These are phyloP conservation scores for Terrapene triunguis DNA, from an alignment of 2,113 vertebrate genomes.

Conservation along the genomic window DNA sequence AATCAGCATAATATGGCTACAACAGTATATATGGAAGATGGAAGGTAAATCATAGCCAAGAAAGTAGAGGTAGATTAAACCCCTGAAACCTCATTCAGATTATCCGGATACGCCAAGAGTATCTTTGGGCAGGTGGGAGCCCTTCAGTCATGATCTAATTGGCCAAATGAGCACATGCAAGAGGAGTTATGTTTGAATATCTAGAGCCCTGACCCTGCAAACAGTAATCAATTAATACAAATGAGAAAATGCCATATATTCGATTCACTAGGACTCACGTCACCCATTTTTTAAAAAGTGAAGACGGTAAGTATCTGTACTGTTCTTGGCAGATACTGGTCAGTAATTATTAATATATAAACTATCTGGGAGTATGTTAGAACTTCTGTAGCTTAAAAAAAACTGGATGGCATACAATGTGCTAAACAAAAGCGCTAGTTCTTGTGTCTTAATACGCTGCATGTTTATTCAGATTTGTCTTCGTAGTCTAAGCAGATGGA, in stretches of 20 bases:
- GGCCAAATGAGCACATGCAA: conserved; percentile 8
- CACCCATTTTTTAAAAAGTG: neutral
- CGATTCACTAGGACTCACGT: neutral
- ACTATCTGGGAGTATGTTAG: neutral
- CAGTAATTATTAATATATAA: conserved; percentile 37
- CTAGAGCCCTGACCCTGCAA: conserved; percentile 15
- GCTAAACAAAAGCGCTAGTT: conserved; percentile 36
- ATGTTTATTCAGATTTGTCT: conserved; percentile 36
- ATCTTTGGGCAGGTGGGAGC: neutral
- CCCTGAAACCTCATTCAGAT: neutral
- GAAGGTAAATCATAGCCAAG: conserved; percentile 14
- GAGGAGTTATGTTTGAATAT: conserved; percentile 9
- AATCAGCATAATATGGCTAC: rapidly evolving
- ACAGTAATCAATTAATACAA: conserved; percentile 3
- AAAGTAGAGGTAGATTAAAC: neutral
- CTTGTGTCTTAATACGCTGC: conserved; percentile 44
- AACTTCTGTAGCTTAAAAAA: conserved; percentile 13
- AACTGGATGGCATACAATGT: conserved; percentile 1
- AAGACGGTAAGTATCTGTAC: neutral
- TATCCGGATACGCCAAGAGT: neutral
- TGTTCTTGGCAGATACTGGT: neutral
- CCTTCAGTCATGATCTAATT: neutral
- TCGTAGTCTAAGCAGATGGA: conserved; percentile 63
- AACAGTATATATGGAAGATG: neutral
- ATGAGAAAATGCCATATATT: neutral